Conservation (phyloP, 2,888 invertebrate species). For the Cheilosia vernalis region DNA sequence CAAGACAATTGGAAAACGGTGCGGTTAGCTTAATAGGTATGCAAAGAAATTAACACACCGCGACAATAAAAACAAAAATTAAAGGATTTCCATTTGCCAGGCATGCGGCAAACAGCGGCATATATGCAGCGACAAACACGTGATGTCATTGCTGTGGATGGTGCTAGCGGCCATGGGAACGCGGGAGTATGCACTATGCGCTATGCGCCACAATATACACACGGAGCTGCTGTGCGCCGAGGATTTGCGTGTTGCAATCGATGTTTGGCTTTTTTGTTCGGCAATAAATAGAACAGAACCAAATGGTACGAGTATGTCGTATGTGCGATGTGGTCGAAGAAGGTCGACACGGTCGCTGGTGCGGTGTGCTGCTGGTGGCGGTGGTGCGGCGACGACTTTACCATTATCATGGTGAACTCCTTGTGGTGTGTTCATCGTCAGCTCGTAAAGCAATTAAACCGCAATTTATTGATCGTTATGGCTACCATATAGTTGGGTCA, state of each 20-base stretch:
- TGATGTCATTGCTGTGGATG: slow-evolving; percentile 58
- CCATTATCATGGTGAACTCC: slow-evolving; percentile 35
- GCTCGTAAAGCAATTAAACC: slow-evolving; percentile 77
- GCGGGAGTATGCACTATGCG: slow-evolving; percentile 43
- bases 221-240: slow-evolving; percentile 32
- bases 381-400: slow-evolving; percentile 35
- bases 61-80: slow-evolving; percentile 66
- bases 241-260: slow-evolving; percentile 74
- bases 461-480: slow-evolving; percentile 76
- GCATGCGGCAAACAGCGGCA: slow-evolving; percentile 54
- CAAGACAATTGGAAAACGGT: slow-evolving; percentile 69
- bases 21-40: slow-evolving; percentile 66
- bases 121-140: slow-evolving; percentile 6
- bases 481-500: slow-evolving; percentile 74
- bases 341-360: slow-evolving; percentile 56
- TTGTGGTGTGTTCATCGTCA: slow-evolving; percentile 75
- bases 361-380: background rate
- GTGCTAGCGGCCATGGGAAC: slow-evolving; percentile 42
- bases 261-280: slow-evolving; percentile 69
- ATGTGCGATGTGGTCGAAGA: slow-evolving; percentile 50
- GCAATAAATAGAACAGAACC: slow-evolving; percentile 75
- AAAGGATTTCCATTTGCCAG: slow-evolving; percentile 63
- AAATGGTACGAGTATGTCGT: slow-evolving; percentile 32
- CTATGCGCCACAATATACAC: slow-evolving; percentile 22
- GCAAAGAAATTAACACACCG: slow-evolving; percentile 72